Evolutionary conservation across 92 coral and sea anemone species (phyloP), one percentile per base, ranked within the genome.

Genomic region (Phenganax marumi): DNA sequence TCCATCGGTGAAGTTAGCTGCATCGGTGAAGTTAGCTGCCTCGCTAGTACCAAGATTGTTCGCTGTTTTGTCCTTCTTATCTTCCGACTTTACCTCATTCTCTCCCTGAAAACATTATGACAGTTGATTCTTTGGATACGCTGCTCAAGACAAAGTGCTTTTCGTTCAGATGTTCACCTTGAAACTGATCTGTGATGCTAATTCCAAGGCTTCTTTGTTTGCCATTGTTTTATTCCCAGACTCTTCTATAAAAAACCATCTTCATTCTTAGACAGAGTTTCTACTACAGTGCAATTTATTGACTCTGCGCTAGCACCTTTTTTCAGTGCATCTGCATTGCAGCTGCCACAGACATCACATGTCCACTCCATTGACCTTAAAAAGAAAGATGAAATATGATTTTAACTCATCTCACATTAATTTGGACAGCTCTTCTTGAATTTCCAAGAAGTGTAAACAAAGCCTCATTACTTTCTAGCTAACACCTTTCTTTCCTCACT

Each of bases 131-230:
- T 1, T 18, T 63, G 22, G 16, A 18, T 9, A 3, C 23, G 2
- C 10, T 0, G 2, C 10, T 63, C 70, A 18, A 63, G 70, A 18
- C 16, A 18, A 63, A 12, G 21, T 39, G 9, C 17, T 33, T 10
- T 71, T 71, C 54, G 17, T 14, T 72, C 13, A n/a, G 77, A 21
- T 74, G 14, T n/a, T 52, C 68, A 91, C 97, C 94, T 94, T 94
- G 70, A 94, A 94, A 39, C 91, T 86, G 52, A 94, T 94, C 79
- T 94, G 97, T 21, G 97, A 92, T 74, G 97, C 92, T 65, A 94
- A 84, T 79, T 92, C 97, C 47, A 89, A 92, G 12, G 93, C 97
- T 82, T 92, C 97, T 68, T 81, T 82, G 73, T 94, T 92, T 25
- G 90, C 91, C 55, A 90, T 92, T 54, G 85, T 81, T 8, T 89